These are phyloP conservation scores for Scaptomyza parva DNA, from an alignment of 2,888 invertebrate genomes.

Conservation along the genomic window DNA sequence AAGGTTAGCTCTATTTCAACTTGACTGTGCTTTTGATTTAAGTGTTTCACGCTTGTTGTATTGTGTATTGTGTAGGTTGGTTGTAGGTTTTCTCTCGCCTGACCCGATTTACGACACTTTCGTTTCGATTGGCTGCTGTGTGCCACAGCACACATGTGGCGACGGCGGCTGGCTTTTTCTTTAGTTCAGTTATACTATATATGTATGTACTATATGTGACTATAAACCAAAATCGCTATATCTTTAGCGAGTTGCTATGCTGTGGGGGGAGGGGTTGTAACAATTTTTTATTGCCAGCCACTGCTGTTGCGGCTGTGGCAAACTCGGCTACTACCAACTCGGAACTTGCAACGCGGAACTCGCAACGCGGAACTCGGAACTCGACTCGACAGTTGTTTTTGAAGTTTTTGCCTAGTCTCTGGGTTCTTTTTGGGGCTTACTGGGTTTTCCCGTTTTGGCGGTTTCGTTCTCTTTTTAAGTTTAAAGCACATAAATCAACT, in stretches of 20 bases:
- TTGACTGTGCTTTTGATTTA: conserved; percentile 52
- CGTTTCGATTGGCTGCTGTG: conserved; percentile 72
- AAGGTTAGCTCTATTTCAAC: neutral
- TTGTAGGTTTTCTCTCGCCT: conserved; percentile 26
- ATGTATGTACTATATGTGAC: conserved; percentile 21
- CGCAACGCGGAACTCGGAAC: neutral
- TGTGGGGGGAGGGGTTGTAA: no score
- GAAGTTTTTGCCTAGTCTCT: conserved; percentile 66
- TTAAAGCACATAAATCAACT: conserved; percentile 68
- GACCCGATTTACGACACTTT: conserved; percentile 77
- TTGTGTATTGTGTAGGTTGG: conserved; percentile 6
- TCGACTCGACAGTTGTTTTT: conserved; percentile 61
- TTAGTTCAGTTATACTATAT: neutral
- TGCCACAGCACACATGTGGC: conserved; percentile 63
- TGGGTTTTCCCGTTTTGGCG: conserved; percentile 13
- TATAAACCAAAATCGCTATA: conserved; percentile 32
- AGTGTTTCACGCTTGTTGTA: conserved; percentile 22
- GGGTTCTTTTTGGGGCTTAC: conserved; percentile 28
- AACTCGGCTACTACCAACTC: neutral
- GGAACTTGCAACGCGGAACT: neutral
- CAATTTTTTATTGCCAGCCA: conserved; percentile 59
- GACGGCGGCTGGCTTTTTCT: conserved; percentile 35
- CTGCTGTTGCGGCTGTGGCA: conserved; percentile 58
- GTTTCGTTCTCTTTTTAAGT: conserved; percentile 42
- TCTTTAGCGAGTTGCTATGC: conserved; percentile 40